Percentiles rank a stretch among this genome's conserved stretches.
Conservation (phyloP, 2,888 invertebrate species). For the Lamellibrachia satsuma region DNA sequence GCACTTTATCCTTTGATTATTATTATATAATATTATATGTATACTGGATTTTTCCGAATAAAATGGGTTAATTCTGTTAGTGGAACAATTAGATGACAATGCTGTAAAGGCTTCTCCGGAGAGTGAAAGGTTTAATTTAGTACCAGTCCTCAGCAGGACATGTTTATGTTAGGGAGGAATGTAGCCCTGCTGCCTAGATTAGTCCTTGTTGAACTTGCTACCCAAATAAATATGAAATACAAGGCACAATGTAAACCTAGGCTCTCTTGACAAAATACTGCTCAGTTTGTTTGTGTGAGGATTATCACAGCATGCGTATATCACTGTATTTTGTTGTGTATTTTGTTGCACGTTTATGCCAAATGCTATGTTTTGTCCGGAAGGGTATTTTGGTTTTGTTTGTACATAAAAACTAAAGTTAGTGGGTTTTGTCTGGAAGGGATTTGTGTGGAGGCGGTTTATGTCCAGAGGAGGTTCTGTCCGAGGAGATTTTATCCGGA, state of each 20-base stretch:
- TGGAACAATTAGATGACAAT: not conserved
- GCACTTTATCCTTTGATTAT: no score
- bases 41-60: no score
- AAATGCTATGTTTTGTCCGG: no score
- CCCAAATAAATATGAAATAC: not conserved
- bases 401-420: no score
- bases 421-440: no score
- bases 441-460: no score
- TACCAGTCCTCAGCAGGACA: not conserved
- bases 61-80: no score
- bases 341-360: no score
- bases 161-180: not conserved
- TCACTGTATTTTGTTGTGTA: not conserved
- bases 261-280: not conserved
- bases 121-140: not conserved
- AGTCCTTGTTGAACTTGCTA: not conserved
- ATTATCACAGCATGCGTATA: not conserved
- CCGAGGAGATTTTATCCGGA: no score
- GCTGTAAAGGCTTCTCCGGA: not conserved
- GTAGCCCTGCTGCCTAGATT: not conserved
- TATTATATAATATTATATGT: no score
- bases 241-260: not conserved
- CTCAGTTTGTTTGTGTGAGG: not conserved
- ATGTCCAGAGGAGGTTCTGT: no score
- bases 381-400: no score